Evolutionary conservation across 2,797 vertebrate species (phyloP), one percentile per base, ranked within the genome.

Genomic region (Peromyscus nudipes): DNA sequence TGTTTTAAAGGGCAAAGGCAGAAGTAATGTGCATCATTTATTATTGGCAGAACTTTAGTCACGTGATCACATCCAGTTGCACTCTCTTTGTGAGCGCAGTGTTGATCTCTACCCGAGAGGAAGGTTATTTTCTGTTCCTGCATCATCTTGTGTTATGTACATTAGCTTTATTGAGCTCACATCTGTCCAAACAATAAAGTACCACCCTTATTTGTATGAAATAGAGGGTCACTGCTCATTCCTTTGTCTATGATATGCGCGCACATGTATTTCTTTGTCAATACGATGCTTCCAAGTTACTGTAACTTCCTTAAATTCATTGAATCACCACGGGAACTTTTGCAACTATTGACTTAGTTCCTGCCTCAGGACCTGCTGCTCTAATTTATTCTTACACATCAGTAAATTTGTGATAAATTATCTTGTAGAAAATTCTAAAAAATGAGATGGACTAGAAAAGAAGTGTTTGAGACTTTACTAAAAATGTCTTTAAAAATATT

Each of bases 401-500:
- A 60, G 67, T 67, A 71, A 80, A 55, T 83, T 43, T 92, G 81
- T 94, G 77, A 62, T 46, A 79, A 7, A 31, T 43, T 16, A 6
- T 49, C 23, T 77, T 52, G 46, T 31, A 67, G 65, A 34, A 92
- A 64, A 65, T 89, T 93, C 87, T 19, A 89, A 88, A 81, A 71
- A 94, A 84, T 67, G 83, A 77, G 82, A n/a, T 29, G 37, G 87
- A 91, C 34, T 60, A 17, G 31, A 83, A 89, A 90, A 62, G 79
- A 81, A 77, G 49, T 27, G 3, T 85, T 8, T 62, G 40, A 79
- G 25, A 52, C 4, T 95, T 86, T 89, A 10, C 31, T 86, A 52
- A 64, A 93, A 86, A 29, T 46, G 49, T 92, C 82, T 80, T 89
- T 69, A n/a, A 86, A 82, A n/a, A 6, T 88, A 60, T 76, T 82